Conservation (phyloP, 1,140 invertebrate species). For the Macrobrachium rosenbergii region DNA sequence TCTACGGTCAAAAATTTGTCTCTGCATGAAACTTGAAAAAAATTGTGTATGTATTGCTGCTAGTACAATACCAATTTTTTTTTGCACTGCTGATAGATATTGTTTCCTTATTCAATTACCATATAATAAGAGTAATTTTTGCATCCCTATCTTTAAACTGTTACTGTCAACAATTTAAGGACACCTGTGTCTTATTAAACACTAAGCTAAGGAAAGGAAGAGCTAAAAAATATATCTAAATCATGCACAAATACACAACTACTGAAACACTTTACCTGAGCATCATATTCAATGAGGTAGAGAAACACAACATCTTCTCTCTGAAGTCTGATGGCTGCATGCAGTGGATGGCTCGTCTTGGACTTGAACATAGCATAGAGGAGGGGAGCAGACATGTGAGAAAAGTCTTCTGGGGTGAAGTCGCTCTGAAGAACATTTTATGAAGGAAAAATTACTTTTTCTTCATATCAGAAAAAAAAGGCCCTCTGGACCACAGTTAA, state of each 20-base stretch:
- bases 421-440: conserved; percentile 77
- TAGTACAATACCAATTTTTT: too few relatives aligned
- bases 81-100: too few relatives aligned
- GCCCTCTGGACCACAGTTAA: neutral
- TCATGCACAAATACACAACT: neutral
- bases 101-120: too few relatives aligned
- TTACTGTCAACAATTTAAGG: neutral
- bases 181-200: too few relatives aligned
- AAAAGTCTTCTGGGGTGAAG: conserved; percentile 91
- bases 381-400: conserved; percentile 89
- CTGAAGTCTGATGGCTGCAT: conserved; percentile 87
- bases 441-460: too few relatives aligned
- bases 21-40: too few relatives aligned
- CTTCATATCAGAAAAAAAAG: neutral
- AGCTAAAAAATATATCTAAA: neutral
- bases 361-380: conserved; percentile 91
- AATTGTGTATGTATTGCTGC: too few relatives aligned
- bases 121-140: too few relatives aligned
- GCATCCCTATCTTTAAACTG: too few relatives aligned
- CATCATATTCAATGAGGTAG: conserved; percentile 90
- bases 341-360: conserved; percentile 89
- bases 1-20: too few relatives aligned
- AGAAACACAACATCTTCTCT: conserved; percentile 95
- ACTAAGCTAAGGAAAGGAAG: neutral
- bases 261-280: conserved; percentile 78